phyloP scores from a whole-genome alignment of 1,140 invertebrate species.

The Plutomurus gul region DNA sequence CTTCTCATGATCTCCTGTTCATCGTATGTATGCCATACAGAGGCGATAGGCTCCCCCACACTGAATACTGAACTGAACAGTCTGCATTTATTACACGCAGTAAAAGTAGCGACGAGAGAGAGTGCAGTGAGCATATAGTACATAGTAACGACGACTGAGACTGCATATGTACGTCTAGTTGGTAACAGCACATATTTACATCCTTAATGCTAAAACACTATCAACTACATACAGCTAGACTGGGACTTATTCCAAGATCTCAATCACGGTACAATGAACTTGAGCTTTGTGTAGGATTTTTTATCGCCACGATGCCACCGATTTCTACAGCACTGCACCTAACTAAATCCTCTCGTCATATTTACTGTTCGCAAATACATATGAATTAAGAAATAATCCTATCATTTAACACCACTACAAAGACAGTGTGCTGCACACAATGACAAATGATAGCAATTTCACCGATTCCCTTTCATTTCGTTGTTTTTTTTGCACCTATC shows the following conservation, averaged over 20 bases:
- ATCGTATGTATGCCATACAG: not conserved
- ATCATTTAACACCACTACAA: not conserved
- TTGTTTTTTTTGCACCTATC: too few relatives aligned
- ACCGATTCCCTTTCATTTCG: too few relatives aligned
- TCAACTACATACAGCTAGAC: not conserved
- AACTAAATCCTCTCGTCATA: not conserved
- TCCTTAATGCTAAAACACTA: too few relatives aligned
- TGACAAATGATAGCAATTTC: too few relatives aligned
- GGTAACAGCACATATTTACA: not conserved
- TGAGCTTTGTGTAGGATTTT: constrained; percentile 26
- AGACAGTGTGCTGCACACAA: too few relatives aligned
- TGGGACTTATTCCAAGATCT: constrained; percentile 31
- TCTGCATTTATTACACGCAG: not conserved
- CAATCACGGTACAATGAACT: constrained; percentile 31
- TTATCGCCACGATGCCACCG: constrained; percentile 12
- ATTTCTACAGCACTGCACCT: not conserved
- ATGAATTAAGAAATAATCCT: not conserved
- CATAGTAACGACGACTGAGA: too few relatives aligned
- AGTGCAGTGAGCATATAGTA: too few relatives aligned
- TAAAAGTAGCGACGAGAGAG: too few relatives aligned
- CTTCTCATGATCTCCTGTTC: not conserved
- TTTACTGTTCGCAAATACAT: constrained; percentile 6
- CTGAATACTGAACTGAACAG: constrained; percentile 2
- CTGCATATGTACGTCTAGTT: too few relatives aligned
- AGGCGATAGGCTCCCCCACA: constrained; percentile 3